Evolutionary conservation across 2,888 invertebrate genomes (phyloP).

Genomic region (Lacanobia oleracea): DNA sequence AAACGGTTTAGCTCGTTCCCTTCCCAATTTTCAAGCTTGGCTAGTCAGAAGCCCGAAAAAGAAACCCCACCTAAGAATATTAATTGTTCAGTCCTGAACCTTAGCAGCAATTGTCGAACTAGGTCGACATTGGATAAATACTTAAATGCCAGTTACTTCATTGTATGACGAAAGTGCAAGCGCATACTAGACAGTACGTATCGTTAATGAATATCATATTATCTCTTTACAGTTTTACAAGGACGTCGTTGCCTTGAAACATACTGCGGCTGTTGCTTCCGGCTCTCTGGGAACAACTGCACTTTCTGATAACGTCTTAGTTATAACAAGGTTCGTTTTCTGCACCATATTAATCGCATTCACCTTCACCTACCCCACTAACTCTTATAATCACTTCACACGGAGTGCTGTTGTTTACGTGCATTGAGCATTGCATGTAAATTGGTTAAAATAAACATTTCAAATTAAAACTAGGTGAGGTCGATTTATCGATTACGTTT

Average conservation of each 20-base stretch:
- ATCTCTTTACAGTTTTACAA: constrained; percentile 87
- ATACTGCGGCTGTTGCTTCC: constrained; percentile 73
- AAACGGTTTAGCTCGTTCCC: background rate
- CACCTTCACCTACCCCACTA: too few relatives aligned
- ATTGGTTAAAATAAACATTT: too few relatives aligned
- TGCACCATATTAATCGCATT: background rate
- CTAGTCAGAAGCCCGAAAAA: too few relatives aligned
- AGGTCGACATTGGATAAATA: too few relatives aligned
- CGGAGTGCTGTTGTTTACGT: background rate
- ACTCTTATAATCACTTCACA: background rate
- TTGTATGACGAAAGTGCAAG: background rate
- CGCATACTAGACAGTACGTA: background rate
- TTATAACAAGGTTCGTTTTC: constrained; percentile 78
- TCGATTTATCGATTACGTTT: too few relatives aligned
- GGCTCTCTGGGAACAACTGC: constrained; percentile 81
- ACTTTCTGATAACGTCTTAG: constrained; percentile 76
- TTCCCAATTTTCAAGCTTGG: background rate
- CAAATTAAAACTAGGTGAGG: too few relatives aligned
- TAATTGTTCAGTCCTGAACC: too few relatives aligned
- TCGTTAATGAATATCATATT: background rate
- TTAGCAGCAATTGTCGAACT: too few relatives aligned
- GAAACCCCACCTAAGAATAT: too few relatives aligned
- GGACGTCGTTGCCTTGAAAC: constrained; percentile 86
- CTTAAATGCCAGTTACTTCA: background rate
- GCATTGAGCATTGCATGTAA: too few relatives aligned